phyloP scores from a whole-genome alignment of 2,113 vertebrate genomes.

The Mormyrus iriodes region DNA sequence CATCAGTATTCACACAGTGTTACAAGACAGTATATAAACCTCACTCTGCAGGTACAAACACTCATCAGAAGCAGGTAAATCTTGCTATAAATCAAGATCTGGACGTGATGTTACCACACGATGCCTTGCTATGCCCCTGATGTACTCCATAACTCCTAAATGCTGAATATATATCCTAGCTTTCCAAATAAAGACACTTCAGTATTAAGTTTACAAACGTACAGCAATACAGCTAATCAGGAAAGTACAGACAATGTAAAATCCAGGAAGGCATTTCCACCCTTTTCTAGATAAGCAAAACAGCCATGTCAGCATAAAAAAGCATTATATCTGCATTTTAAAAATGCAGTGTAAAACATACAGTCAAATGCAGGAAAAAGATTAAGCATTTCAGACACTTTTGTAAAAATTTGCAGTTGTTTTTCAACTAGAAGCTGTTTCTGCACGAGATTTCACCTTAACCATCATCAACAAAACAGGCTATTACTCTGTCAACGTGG shows the following conservation, averaged over 20 bases:
- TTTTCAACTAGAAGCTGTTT: not conserved
- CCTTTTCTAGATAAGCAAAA: not conserved
- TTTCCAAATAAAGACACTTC: not conserved
- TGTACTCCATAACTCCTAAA: not conserved
- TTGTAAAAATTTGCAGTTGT: not conserved
- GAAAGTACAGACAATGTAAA: not conserved
- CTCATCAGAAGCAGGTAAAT: not conserved
- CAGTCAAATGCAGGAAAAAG: not conserved
- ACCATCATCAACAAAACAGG: not conserved
- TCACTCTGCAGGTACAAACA: not conserved
- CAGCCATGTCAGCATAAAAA: not conserved
- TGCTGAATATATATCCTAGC: not conserved
- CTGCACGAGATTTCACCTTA: not conserved
- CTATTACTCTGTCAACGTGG: not conserved
- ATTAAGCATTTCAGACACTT: not conserved
- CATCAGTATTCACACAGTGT: slow-evolving; percentile 18
- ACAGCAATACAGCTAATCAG: not conserved
- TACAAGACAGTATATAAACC: not conserved
- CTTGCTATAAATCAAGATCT: not conserved
- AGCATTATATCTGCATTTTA: not conserved
- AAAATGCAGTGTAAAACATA: not conserved
- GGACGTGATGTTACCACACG: not conserved
- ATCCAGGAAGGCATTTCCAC: not conserved
- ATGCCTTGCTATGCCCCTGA: not conserved
- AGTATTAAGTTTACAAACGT: not conserved